phyloP scores from a whole-genome alignment of 2,888 invertebrate species.

The Cheilosia impressa region DNA sequence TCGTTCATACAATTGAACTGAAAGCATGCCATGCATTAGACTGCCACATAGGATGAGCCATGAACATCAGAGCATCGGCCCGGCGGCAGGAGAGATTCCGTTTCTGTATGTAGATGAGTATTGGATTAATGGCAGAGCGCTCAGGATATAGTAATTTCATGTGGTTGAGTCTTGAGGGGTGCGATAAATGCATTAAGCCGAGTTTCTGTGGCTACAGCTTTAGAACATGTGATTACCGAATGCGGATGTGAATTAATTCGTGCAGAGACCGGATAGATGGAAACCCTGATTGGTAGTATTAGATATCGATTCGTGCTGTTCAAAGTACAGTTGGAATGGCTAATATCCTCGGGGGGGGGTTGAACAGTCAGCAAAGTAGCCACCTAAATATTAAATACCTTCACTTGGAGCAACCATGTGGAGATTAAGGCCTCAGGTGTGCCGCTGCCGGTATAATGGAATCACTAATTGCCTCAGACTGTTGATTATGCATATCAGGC shows the following conservation, averaged over 20 bases:
- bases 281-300: slow-evolving; percentile 12
- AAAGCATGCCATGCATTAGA: not conserved
- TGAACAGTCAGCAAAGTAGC: not conserved
- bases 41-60: not conserved
- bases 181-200: slow-evolving; percentile 37
- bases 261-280: slow-evolving; percentile 36
- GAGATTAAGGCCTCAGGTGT: not conserved
- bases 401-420: not conserved
- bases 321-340: not conserved
- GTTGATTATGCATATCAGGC: not conserved
- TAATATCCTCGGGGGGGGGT: not conserved
- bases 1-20: not conserved
- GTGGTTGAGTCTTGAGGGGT: slow-evolving; percentile 29
- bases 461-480: slow-evolving; percentile 5
- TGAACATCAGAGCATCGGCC: not conserved
- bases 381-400: not conserved
- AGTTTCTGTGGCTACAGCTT: slow-evolving; percentile 29
- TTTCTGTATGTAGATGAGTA: slow-evolving; percentile 3
- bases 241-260: slow-evolving; percentile 32
- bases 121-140: slow-evolving; percentile 60
- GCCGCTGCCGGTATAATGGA: not conserved
- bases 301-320: slow-evolving; percentile 31
- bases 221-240: slow-evolving; percentile 56
- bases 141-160: slow-evolving; percentile 66
- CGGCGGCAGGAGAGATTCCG: not conserved